Evolutionary conservation across 2,888 invertebrate genomes (phyloP).

Genomic region (Emmelina monodactyla): DNA sequence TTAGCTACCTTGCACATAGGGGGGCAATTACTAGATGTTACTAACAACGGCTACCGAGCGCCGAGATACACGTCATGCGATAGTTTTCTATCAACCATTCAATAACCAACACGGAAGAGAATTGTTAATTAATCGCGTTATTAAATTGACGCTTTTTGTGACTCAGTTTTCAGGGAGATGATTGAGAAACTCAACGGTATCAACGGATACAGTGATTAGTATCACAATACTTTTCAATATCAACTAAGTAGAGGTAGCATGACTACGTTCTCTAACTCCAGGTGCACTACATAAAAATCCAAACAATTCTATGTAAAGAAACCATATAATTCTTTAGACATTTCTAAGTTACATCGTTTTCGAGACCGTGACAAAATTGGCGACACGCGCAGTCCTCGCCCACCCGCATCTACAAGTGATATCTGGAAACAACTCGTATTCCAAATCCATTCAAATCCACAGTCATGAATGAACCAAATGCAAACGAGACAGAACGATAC

Average conservation of each 20-base stretch:
- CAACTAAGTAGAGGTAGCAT: no score
- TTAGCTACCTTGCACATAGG: slow-evolving; percentile 61
- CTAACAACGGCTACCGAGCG: slow-evolving; percentile 51
- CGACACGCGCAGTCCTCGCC: slow-evolving; percentile 31
- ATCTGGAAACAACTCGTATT: slow-evolving; percentile 39
- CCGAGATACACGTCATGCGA: slow-evolving; percentile 45
- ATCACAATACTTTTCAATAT: no score
- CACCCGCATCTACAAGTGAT: slow-evolving; percentile 30
- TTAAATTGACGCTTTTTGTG: slow-evolving; percentile 26
- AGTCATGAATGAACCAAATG: slow-evolving; percentile 62
- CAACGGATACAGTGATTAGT: no score
- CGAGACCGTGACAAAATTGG: no score
- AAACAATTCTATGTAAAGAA: no score
- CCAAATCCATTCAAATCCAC: slow-evolving; percentile 56
- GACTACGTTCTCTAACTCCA: no score
- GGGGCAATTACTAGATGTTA: slow-evolving; percentile 58
- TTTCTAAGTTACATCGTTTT: slow-evolving; percentile 1
- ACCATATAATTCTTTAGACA: neutral
- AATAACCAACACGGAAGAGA: slow-evolving; percentile 49
- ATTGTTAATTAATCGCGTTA: slow-evolving; percentile 31
- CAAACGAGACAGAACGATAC: slow-evolving; percentile 43
- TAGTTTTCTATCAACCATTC: slow-evolving; percentile 45
- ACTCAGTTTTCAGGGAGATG: no score
- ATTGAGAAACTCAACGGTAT: no score
- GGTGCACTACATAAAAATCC: no score